A percentile compares a stretch with the other conserved stretches of the same genome.
phyloP scores from a whole-genome alignment of 2,888 invertebrate genomes.

The Patella depressa region DNA sequence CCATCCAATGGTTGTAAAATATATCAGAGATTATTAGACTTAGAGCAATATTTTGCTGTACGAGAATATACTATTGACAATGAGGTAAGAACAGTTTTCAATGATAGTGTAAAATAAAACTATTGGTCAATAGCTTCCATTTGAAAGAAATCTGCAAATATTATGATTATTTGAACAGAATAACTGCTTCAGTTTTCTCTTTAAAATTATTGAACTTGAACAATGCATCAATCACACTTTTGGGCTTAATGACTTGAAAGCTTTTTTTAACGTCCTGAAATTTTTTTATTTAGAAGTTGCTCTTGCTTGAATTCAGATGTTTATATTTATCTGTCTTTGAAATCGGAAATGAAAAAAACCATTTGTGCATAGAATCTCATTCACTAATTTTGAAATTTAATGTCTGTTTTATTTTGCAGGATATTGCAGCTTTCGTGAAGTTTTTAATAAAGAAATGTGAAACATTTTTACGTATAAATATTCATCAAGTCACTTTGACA shows the following conservation, averaged over 20 bases:
- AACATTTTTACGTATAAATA: slow-evolving; percentile 53
- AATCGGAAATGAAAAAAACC: slow-evolving; percentile 12
- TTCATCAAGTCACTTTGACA: slow-evolving; percentile 55
- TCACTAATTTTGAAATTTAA: neutral
- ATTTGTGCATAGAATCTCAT: slow-evolving; percentile 25
- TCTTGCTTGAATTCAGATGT: no score
- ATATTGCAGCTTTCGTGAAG: slow-evolving; percentile 49
- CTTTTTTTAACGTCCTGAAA: no score
- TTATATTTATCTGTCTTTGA: no score
- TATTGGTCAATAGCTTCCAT: no score
- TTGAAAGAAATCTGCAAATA: no score
- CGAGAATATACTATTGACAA: slow-evolving; percentile 32
- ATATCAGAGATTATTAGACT: slow-evolving; percentile 76
- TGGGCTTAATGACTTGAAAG: no score
- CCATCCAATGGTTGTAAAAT: slow-evolving; percentile 88
- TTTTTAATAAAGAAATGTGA: slow-evolving; percentile 53
- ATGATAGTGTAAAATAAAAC: neutral
- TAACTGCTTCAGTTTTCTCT: no score
- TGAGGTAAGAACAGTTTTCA: slow-evolving; percentile 29
- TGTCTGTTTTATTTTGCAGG: slow-evolving; percentile 41
- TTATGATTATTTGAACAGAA: no score
- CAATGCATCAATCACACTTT: no score
- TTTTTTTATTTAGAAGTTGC: no score
- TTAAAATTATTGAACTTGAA: no score
- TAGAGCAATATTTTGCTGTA: slow-evolving; percentile 35